These are phyloP conservation scores for Apaloderma vittatum DNA, from an alignment of 2,113 vertebrate genomes.

Conservation along the genomic window DNA sequence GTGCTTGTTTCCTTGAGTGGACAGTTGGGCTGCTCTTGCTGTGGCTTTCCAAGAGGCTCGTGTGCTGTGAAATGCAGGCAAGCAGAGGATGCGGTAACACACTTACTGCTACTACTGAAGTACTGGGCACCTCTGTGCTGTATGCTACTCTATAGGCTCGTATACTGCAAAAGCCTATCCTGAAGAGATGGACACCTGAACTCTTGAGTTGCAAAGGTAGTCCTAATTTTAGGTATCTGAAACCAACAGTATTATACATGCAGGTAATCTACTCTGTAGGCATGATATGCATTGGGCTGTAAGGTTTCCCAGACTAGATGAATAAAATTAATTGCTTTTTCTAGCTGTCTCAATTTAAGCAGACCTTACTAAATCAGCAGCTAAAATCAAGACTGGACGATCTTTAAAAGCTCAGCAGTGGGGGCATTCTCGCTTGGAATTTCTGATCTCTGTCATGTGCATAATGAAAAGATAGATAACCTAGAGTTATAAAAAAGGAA, in stretches of 20 bases:
- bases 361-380: background rate
- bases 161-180: background rate
- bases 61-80: background rate
- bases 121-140: background rate
- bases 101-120: background rate
- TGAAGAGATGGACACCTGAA: background rate
- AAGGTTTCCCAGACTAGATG: background rate
- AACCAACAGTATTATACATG: background rate
- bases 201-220: background rate
- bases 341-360: background rate
- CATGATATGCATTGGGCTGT: background rate
- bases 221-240: background rate
- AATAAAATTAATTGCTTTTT: background rate
- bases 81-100: background rate
- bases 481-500: background rate
- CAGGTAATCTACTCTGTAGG: background rate
- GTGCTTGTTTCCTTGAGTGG: background rate
- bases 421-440: background rate
- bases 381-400: background rate
- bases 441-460: background rate
- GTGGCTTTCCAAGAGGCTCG: background rate
- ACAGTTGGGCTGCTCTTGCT: accelerated
- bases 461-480: background rate
- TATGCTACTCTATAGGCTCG: accelerated
- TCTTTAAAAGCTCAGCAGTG: background rate